Conservation (phyloP, 2,888 invertebrate species). For the Nephrotoma flavescens region DNA sequence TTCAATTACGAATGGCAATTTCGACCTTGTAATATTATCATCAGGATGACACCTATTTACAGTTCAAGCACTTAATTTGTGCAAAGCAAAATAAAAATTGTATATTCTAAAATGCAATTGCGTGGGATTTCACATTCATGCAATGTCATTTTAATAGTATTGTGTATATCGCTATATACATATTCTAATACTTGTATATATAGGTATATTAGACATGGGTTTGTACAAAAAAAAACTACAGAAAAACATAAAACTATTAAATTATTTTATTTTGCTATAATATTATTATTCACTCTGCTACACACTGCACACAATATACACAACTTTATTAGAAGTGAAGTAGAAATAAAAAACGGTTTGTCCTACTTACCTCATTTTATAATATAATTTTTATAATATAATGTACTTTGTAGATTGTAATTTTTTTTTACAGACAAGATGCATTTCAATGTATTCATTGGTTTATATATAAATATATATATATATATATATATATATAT, state of each 20-base stretch:
- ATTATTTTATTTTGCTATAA: not conserved
- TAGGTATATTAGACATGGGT: not conserved
- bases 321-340: not conserved
- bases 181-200: not conserved
- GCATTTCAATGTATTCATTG: not conserved
- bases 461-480: no score
- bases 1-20: not conserved
- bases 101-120: not conserved
- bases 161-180: not conserved
- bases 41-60: not conserved
- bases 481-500: no score
- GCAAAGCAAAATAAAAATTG: not conserved
- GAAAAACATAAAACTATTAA: not conserved
- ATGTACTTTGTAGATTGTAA: not conserved
- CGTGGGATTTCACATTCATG: not conserved
- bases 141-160: not conserved
- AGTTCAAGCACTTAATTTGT: not conserved
- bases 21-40: not conserved
- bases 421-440: not conserved
- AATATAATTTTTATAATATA: not conserved
- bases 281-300: not conserved
- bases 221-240: not conserved
- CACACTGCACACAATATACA: not conserved
- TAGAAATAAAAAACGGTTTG: not conserved
- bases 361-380: not conserved